Percentiles rank a stretch among this genome's conserved stretches.
These are phyloP conservation scores for Dryomyza anilis DNA, from an alignment of 2,888 invertebrate genomes.

Conservation along the genomic window DNA sequence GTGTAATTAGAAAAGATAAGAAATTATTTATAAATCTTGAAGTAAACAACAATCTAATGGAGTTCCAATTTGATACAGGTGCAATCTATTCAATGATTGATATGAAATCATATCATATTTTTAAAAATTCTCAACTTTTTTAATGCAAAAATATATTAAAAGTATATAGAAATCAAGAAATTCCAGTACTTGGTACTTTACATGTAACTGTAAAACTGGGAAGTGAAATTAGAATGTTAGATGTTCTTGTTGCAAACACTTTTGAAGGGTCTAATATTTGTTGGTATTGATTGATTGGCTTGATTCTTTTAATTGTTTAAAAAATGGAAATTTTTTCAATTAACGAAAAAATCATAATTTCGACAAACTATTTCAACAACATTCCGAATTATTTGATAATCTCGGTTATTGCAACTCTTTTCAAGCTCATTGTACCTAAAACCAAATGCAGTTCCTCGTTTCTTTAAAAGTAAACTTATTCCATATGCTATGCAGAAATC, in stretches of 20 bases:
- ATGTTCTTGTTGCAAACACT: no score
- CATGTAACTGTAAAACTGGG: no score
- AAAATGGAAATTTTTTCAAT: no score
- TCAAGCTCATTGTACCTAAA: background rate
- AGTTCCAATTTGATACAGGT: background rate
- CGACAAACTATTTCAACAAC: background rate
- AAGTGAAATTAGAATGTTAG: no score
- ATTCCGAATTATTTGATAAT: background rate
- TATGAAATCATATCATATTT: background rate
- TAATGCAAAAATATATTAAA: no score
- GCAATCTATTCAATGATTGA: background rate
- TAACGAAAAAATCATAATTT: background rate
- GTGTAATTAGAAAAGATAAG: no score
- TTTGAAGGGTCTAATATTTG: background rate
- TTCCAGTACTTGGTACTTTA: no score
- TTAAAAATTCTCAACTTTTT: background rate
- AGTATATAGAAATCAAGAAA: background rate
- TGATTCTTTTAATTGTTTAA: background rate
- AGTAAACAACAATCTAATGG: background rate
- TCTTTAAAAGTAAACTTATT: no score
- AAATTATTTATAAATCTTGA: background rate
- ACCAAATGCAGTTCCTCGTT: no score
- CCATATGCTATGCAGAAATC: no score
- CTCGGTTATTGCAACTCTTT: background rate
- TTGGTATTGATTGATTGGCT: background rate